These are phyloP conservation scores for Hanleya hanleyi DNA, from an alignment of 2,888 invertebrate genomes.

Conservation along the genomic window DNA sequence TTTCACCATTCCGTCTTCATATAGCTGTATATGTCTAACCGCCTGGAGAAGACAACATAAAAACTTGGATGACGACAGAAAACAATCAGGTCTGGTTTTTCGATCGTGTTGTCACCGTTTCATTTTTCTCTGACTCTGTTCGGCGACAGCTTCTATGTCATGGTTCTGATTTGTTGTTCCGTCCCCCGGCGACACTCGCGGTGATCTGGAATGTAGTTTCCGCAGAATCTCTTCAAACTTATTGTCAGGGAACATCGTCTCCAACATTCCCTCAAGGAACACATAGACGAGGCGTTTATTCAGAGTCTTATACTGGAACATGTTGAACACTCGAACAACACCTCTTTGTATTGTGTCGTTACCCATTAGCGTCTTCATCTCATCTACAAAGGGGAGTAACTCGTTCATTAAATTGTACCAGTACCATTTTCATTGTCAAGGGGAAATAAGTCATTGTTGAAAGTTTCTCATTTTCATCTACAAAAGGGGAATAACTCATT, in stretches of 20 bases:
- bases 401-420: no score
- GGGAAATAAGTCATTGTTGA: no score
- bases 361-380: conserved; percentile 91
- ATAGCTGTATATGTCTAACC: no score
- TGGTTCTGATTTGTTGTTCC: background rate
- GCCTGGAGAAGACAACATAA: no score
- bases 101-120: background rate
- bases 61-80: no score
- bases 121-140: background rate
- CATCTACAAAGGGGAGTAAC: conserved; percentile 80
- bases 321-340: conserved; percentile 86
- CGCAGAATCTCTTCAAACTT: conserved; percentile 82
- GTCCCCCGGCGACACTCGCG: conserved; percentile 38
- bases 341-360: conserved; percentile 90
- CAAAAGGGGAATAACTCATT: no score
- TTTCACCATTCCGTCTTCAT: no score
- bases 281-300: conserved; percentile 90
- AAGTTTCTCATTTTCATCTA: no score
- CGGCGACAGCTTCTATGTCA: background rate
- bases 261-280: conserved; percentile 86
- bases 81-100: no score
- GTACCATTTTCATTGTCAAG: no score
- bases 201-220: conserved; percentile 80
- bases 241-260: conserved; percentile 86
- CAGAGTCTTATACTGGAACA: conserved; percentile 89